These are phyloP conservation scores for Camelus bactrianus DNA, from an alignment of 2,113 vertebrate genomes.

Conservation along the genomic window DNA sequence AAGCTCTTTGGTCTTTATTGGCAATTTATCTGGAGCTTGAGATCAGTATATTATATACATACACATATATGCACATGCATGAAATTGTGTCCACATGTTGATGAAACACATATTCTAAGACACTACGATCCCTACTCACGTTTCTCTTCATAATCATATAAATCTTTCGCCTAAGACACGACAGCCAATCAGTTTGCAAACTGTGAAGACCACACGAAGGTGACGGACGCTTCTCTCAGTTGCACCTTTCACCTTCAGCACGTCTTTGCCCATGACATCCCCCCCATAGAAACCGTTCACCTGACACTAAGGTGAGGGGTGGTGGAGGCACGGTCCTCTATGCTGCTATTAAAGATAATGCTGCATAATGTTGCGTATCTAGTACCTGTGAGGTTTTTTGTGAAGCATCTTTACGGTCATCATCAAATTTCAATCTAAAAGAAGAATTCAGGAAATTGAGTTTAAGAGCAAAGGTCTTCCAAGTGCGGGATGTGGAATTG, in stretches of 20 bases:
- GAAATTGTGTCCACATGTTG: not conserved
- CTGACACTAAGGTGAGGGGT: no score
- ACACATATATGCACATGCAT: not conserved
- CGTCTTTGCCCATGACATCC: not conserved
- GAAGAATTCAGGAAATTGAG: not conserved
- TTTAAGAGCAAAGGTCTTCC: not conserved
- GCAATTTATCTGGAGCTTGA: not conserved
- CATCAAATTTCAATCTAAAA: not conserved
- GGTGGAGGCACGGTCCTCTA: accelerated
- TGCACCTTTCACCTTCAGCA: not conserved
- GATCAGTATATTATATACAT: not conserved
- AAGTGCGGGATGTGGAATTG: not conserved
- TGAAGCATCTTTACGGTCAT: not conserved
- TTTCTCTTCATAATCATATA: no score
- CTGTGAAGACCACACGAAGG: not conserved
- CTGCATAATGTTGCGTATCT: not conserved
- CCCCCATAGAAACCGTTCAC: not conserved
- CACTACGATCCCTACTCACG: no score
- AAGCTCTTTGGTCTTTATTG: not conserved
- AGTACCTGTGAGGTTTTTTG: not conserved
- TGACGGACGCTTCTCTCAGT: not conserved
- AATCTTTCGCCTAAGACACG: not conserved
- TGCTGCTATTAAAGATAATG: not conserved
- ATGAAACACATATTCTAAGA: not conserved
- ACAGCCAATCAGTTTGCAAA: not conserved